Base-by-base conservation (phyloP, 1,140 invertebrate species). In the Trichoplusia ni region DNA sequence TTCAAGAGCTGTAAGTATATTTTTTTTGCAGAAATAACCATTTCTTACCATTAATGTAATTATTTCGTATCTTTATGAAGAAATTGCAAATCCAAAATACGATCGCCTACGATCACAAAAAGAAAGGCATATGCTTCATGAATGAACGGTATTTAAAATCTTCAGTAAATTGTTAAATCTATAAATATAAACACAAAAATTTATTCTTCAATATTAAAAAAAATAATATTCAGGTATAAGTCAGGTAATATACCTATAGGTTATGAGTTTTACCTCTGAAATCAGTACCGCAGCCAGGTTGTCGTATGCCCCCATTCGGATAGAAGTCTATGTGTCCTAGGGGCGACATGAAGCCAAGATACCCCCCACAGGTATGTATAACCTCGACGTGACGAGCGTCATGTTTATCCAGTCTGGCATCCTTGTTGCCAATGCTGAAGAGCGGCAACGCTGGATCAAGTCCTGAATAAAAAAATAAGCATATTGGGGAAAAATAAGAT, bases 351-450 rank as follows among this genome's bases (percentile, higher is more conserved):
- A 94, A 93, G 2, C 93, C 94, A 23, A 95, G 87, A 60, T 92
- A 86, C 9, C 93, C 93, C 14, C 91, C 93, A 71, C 94, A 94
- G 0, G 95, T 95, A 74, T 96, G 95, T 62, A 96, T 93, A 0
- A 95, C 93, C 81, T 95, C 94, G 0, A 96, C 95, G 71, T 94
- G 93, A 4, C 92, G 66, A 0, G 93, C 95, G 76, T 96, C 95
- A 35, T 86, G 90, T 29, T 86, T 84, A 70, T 95, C 94, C 0
- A 96, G 77, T 4, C 95, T 90, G 11, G 92, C 89, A 27, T 85
- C 82, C n/a, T 86, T 88, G 44, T 90, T 89, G 38, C 82, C 79
- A 9, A 86, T 37, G 0, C 83, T 81, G 69, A 92, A 93, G 0
- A 91, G 61, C 0, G 92, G 93, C n/a, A 89, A 64, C 0, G 93